Base-by-base conservation (phyloP, 2,797 vertebrate genomes). In the Gallinago solitaria region DNA sequence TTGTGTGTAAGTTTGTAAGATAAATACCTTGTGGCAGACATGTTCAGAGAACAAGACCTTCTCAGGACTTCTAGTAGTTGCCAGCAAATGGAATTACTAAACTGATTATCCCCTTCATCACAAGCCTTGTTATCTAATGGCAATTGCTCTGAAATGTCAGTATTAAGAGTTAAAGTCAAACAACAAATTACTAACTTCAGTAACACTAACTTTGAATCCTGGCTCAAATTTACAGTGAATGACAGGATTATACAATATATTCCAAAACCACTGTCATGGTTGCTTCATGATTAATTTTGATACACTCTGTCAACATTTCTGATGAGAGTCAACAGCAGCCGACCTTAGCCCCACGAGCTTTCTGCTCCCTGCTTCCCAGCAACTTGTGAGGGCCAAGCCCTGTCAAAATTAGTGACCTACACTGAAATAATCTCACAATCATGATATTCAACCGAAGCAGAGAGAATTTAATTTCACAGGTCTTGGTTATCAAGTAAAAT, bases 391-490 rank as follows among this genome's bases (percentile, higher is more conserved):
- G 73, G 64, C 53, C 53, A 86, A 83, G 30, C 14, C 65, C 82
- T 70, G 79, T 80, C 87, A 89, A 93, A 95, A 82, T 75, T 48
- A 75, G 75, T 73, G 78, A 85, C 43, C 73, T 71, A 51, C 59
- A 48, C 39, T 37, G 48, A 88, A 95, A 71, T 91, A 61, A 89
- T 85, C 74, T 85, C 57, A 79, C 87, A 78, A 93, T 96, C 84
- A 95, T 1, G 9, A 83, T 77, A 80, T 79, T 79, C 89, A 90
- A 50, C 39, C 2, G 7, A 93, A 83, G 81, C 85, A 87, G 39
- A 67, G 67, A 92, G 41, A 94, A 96, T 94, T 85, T 95, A 89
- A 96, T 96, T 96, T 96, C 94, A 93, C 80, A 97, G 79, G 50
- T 67, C 80, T 84, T 83, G 70, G 28, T 86, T 92, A 90, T 85